Percentiles rank a stretch among this genome's conserved stretches.
phyloP scores from a whole-genome alignment of 2,113 vertebrate genomes.

The Gymnobelideus leadbeateri region DNA sequence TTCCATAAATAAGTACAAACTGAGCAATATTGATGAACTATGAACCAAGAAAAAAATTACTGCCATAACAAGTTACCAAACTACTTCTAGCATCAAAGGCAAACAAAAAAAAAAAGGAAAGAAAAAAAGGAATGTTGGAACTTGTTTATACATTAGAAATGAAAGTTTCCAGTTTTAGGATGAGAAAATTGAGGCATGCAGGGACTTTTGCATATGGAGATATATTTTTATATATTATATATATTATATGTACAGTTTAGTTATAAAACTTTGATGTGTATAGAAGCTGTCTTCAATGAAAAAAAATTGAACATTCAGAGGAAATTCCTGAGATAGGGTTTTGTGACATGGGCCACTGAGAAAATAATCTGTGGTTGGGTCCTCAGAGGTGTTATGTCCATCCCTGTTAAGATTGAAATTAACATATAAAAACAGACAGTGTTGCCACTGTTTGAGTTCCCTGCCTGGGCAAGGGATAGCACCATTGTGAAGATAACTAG shows the following conservation, averaged over 20 bases:
- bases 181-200: constrained; percentile 93
- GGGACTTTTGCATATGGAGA: constrained; percentile 98
- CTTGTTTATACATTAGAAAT: constrained; percentile 90
- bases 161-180: constrained; percentile 93
- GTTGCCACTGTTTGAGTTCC: constrained; percentile 87
- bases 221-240: constrained; percentile 87
- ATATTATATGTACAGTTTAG: constrained; percentile 94
- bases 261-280: constrained; percentile 93
- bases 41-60: constrained; percentile 83
- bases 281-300: constrained; percentile 95
- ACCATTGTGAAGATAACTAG: constrained; percentile 90
- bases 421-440: constrained; percentile 90
- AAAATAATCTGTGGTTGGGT: constrained; percentile 93
- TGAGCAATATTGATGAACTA: constrained; percentile 92
- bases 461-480: constrained; percentile 90
- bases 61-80: constrained; percentile 86
- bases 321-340: constrained; percentile 99
- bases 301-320: constrained; percentile 98
- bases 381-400: constrained; percentile 94
- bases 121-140: constrained; percentile 94
- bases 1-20: constrained; percentile 90
- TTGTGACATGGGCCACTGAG: constrained; percentile 96
- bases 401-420: constrained; percentile 92
- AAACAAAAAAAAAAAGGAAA: constrained; percentile 80
- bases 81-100: constrained; percentile 91